Base-by-base conservation (phyloP, 2,113 vertebrate species). In the Elgaria multicarinata region DNA sequence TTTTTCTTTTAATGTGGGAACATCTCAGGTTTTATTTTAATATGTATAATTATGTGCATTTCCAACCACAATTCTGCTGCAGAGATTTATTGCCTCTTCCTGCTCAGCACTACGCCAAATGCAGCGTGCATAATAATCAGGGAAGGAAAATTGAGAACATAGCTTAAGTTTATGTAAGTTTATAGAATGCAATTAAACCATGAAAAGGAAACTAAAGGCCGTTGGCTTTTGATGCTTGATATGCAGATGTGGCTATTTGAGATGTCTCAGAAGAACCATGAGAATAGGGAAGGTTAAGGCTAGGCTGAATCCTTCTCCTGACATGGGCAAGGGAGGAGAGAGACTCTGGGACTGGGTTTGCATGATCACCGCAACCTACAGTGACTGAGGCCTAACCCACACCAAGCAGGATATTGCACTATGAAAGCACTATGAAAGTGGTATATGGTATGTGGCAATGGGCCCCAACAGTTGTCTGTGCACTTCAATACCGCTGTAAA, bases 51-150 rank as follows among this genome's bases (percentile, higher is more conserved):
- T 92, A 36, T 62, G 64, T 92, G 71, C 87, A 91, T 94, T 96
- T 91, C 95, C 91, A 93, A 93, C 88, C 71, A 94, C 92, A 18
- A 87, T 92, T 93, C 72, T 79, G 74, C 87, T 86, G 89, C 0
- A n/a, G 89, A 95, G 86, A 93, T 94, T 93, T 88, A 92, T 67
- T 93, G 69, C 64, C 69, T 71, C 31, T 93, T 94, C 80, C 89
- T 93, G 77, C 50, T 92, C 72, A 78, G 42, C 10, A 46, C 62
- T 28, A 33, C 53, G 16, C 87, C 92, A 90, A 83, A 85, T 50
- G 28, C 39, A 42, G 16, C 0, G 0, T 90, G 42, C 1, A 26
- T 90, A 78, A 58, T 89, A 83, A 91, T 22, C 85, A 94, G 39
- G 16, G 76, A 89, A 39, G 58, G 39, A 87, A 84, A 83, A 75